Evolutionary conservation across 2,797 vertebrate species (phyloP).

Genomic region (Hemitrygon akajei): DNA sequence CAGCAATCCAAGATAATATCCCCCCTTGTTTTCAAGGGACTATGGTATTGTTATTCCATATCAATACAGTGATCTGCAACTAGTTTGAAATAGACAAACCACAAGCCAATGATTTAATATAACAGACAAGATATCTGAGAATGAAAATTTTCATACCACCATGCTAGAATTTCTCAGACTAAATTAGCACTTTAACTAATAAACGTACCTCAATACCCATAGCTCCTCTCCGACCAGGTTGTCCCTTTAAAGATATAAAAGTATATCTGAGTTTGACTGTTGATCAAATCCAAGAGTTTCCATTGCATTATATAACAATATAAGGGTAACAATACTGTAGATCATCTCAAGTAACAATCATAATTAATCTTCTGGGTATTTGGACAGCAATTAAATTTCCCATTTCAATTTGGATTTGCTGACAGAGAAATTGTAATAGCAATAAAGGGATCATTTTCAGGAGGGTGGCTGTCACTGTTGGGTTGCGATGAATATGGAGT

Average conservation of each 20-base stretch:
- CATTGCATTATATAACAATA: background rate
- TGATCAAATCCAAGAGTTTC: background rate
- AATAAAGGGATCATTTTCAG: too few species aligned
- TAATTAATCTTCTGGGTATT: background rate
- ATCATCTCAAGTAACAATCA: background rate
- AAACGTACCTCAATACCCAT: constrained; percentile 62
- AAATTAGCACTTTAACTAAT: background rate
- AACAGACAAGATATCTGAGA: background rate
- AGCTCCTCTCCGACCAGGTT: constrained; percentile 60
- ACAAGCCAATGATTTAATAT: too few species aligned
- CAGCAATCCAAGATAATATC: background rate
- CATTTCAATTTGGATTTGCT: too few species aligned
- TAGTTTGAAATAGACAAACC: background rate
- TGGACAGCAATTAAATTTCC: background rate
- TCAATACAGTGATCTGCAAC: background rate
- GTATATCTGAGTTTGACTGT: background rate
- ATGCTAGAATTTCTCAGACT: background rate
- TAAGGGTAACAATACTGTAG: background rate
- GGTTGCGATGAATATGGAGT: too few species aligned
- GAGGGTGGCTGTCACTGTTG: too few species aligned
- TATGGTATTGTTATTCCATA: background rate
- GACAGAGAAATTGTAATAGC: too few species aligned
- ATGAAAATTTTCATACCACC: background rate
- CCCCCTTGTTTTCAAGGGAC: too few species aligned
- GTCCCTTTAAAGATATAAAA: constrained; percentile 57